Evolutionary conservation across 2,113 vertebrate species (phyloP), one percentile per base, ranked within the genome.

Genomic region (Microtus oregoni): DNA sequence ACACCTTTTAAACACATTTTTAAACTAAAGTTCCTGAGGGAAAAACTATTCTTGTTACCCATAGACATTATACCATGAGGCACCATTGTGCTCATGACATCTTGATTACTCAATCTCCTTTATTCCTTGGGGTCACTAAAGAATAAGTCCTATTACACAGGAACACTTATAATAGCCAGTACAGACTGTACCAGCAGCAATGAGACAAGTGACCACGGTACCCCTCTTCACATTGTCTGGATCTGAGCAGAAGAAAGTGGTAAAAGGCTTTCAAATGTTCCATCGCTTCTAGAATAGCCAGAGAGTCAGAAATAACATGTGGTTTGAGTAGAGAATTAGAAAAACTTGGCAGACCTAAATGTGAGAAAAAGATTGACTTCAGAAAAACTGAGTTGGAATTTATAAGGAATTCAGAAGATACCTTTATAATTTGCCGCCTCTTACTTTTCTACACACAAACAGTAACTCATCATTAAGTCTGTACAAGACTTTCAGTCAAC

Each of bases 321-420:
- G 77, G 35, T 86, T 91, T 96, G 68, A 93, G 38, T n/a, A 91
- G 35, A 90, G 55, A 92, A 97, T 89, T 50, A 89, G 76, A 93
- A 70, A 68, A 94, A 47, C 20, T 68, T 92, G 95, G 78, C 88
- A 94, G 75, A 52, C 32, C 78, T 28, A 26, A 78, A 68, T 38
- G 47, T 93, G 61, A 86, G 35, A 93, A 63, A 79, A 90, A n/a
- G 12, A 92, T 52, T 63, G 30, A 88, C 78, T 92, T 77, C 68
- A 93, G 15, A 86, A 89, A 86, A 92, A 91, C 22, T 26, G 19
- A 94, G 44, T 70, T 75, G 92, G 63, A 12, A 50, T 50, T 12
- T 50, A 50, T 50, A 73, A 93, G 85, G 63, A 67, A 86, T 87
- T 67, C 44, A 92, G 38, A 75, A 55, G 68, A 83, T 52, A 30